Percentiles rank a stretch among this genome's conserved stretches.
Evolutionary conservation across 37 sponge, comb jelly and placozoan species (phyloP).

Genomic region (Petrosia ficiformis): DNA sequence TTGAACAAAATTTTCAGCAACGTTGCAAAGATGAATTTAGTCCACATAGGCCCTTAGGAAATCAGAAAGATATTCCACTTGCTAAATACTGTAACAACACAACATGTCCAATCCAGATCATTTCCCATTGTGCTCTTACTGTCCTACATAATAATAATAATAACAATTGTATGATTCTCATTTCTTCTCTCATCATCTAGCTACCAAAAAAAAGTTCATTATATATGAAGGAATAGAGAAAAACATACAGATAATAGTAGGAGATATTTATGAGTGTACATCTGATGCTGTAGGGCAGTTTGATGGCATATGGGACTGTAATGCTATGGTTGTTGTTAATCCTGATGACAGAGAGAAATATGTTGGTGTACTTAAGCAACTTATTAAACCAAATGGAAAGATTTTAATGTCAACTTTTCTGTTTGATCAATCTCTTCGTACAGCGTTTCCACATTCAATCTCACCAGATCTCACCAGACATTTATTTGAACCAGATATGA

Average conservation of each 20-base stretch:
- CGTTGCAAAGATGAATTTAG: too few species aligned
- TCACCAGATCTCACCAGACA: not conserved
- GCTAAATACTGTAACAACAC: too few species aligned
- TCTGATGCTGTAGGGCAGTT: constrained; percentile 29
- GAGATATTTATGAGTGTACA: constrained; percentile 41
- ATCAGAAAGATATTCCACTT: too few species aligned
- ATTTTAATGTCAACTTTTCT: constrained; percentile 44
- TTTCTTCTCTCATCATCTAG: too few species aligned
- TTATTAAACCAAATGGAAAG: constrained; percentile 21
- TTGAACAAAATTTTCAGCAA: too few species aligned
- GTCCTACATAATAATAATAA: too few species aligned
- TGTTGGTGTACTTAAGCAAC: not conserved
- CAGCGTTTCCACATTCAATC: constrained; percentile 27
- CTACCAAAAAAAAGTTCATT: constrained; percentile 4
- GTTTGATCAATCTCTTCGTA: constrained; percentile 24
- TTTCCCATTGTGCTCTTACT: too few species aligned
- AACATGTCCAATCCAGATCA: too few species aligned
- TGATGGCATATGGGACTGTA: constrained; percentile 71
- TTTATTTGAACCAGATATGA: too few species aligned
- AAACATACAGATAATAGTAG: constrained; percentile 21
- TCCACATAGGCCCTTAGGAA: too few species aligned
- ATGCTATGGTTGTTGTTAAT: constrained; percentile 48
- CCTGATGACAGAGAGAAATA: constrained; percentile 33
- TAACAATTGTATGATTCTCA: too few species aligned
- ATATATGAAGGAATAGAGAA: constrained; percentile 39